Base-by-base conservation (phyloP, 2,797 vertebrate genomes). In the Macropodus opercularis region DNA sequence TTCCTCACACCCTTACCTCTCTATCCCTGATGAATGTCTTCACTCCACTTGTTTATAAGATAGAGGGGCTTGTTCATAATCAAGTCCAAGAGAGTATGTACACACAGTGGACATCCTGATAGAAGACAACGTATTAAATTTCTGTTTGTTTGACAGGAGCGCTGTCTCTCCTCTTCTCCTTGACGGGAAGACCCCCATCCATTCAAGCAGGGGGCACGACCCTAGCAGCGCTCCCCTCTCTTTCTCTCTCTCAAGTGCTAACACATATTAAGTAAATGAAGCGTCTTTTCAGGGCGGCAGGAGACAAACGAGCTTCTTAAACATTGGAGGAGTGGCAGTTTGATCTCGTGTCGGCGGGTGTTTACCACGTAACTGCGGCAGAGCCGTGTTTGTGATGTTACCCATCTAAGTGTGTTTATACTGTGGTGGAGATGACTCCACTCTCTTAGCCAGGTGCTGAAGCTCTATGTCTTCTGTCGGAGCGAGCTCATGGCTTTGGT, bases 141-240 rank as follows among this genome's bases (percentile, higher is more conserved):
- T 94, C 93, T 93, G 91, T 94, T 94, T 97, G 96, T 97, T 97
- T 98, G 96, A 97, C 96, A 96, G 92, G 92, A 95, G 92, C 87
- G 92, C 94, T 94, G 91, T 94, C 93, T 94, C 92, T 93, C 92
- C 95, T 90, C 93, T 91, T 90, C 91, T 89, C 88, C 72, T 88
- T 90, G 92, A 94, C 92, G 93, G 92, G 94, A 95, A 96, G 92
- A 94, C 93, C 94, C 93, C 92, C 93, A 95, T 96, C 95, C 94
- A 94, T 96, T 93, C 92, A 92, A 83, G 88, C 84, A 63, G 78
- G 91, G 94, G 94, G 91, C 93, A 83, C 86, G 94, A 95, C 94
- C 94, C 91, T 82, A 86, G 88, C 92, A 92, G 92, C 93, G 91
- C 94, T 94, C 89, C 89, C 91, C 91, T 62, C 93, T 92, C 84